These are phyloP conservation scores for Cercopithecus mitis DNA, from an alignment of 2,797 vertebrate species.

Conservation along the genomic window DNA sequence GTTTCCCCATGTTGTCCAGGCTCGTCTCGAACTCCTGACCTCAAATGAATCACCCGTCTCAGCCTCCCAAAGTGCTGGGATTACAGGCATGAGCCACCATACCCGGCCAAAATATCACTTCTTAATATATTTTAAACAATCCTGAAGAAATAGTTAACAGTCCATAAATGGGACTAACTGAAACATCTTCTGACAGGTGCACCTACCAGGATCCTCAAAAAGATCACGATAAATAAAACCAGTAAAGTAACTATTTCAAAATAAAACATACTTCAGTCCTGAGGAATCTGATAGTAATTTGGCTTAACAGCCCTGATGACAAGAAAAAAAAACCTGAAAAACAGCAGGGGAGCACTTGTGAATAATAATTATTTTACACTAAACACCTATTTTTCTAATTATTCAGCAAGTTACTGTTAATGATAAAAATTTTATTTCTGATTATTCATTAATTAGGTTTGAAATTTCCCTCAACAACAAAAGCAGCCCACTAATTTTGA, in stretches of 20 bases:
- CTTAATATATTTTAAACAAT: not conserved
- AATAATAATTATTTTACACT: not conserved
- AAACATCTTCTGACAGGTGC: not conserved
- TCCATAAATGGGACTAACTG: not conserved
- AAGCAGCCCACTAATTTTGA: not conserved
- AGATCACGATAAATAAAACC: not conserved
- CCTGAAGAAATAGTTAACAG: not conserved
- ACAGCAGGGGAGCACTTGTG: not conserved
- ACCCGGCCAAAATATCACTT: not conserved
- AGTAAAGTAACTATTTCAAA: not conserved
- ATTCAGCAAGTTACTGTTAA: not conserved
- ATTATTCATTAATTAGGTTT: not conserved
- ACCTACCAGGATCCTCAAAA: not conserved
- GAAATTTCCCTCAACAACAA: constrained; percentile 3
- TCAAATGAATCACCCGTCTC: not conserved
- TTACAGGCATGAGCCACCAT: not conserved
- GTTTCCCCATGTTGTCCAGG: not conserved
- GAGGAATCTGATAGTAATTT: not conserved
- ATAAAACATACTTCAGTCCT: not conserved
- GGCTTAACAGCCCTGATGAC: not conserved
- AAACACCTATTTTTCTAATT: not conserved
- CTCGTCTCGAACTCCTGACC: not conserved
- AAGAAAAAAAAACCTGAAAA: not conserved
- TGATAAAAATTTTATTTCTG: not conserved
- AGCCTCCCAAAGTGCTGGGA: not conserved